These are phyloP conservation scores for Anas platyrhynchos DNA, from an alignment of 2,113 vertebrate genomes.

Conservation along the genomic window DNA sequence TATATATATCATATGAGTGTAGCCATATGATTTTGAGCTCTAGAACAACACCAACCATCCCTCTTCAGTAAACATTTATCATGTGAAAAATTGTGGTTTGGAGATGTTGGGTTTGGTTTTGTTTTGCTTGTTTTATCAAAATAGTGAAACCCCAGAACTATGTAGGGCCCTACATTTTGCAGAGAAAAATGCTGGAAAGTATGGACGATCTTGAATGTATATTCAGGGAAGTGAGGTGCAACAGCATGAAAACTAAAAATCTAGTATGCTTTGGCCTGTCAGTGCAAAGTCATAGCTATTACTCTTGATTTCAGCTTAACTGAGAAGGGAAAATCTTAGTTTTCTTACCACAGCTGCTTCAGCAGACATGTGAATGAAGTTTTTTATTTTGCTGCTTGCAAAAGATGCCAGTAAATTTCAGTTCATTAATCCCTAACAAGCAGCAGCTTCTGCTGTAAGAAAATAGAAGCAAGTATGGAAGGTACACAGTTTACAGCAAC, in stretches of 20 bases:
- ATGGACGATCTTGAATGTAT: not conserved
- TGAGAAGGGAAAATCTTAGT: not conserved
- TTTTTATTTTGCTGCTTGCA: not conserved
- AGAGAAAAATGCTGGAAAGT: not conserved
- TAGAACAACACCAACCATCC: not conserved
- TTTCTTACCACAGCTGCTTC: not conserved
- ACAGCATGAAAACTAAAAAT: not conserved
- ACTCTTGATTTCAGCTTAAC: not conserved
- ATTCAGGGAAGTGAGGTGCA: not conserved
- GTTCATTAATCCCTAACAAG: not conserved
- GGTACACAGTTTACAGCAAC: not conserved
- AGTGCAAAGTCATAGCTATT: not conserved
- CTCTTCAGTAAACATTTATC: not conserved
- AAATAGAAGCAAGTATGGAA: not conserved
- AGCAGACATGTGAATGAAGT: not conserved
- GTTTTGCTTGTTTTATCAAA: not conserved
- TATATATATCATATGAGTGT: not conserved
- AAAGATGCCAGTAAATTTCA: not conserved
- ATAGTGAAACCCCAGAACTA: not conserved
- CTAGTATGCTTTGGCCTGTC: fast-evolving
- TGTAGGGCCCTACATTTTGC: not conserved
- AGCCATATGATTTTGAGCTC: not conserved
- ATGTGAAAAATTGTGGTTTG: not conserved
- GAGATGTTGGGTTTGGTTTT: not conserved
- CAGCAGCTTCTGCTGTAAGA: not conserved